A percentile compares a stretch with the other conserved stretches of the same genome.
Conservation (phyloP, 2,113 vertebrate species). For the Cyprinodon tularosa region DNA sequence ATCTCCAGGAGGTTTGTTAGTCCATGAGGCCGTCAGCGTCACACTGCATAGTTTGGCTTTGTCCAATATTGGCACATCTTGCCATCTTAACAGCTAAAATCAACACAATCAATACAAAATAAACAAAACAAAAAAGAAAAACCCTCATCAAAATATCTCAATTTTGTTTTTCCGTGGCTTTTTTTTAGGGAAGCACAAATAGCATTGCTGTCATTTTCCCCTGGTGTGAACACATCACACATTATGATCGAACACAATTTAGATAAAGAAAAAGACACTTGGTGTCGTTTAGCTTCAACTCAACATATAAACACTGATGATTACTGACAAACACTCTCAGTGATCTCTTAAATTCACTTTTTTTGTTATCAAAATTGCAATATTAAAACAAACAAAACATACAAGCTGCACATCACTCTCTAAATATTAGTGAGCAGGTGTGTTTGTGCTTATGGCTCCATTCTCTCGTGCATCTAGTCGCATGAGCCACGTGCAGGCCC, state of each 20-base stretch:
- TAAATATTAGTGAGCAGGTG: slow-evolving; percentile 26
- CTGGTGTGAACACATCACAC: slow-evolving; percentile 17
- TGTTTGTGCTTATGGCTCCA: slow-evolving; percentile 49
- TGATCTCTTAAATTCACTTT: not conserved
- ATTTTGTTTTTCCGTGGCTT: slow-evolving; percentile 43
- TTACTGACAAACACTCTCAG: not conserved
- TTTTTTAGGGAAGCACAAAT: slow-evolving; percentile 30
- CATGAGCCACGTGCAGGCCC: slow-evolving; percentile 41
- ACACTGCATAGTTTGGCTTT: slow-evolving; percentile 62
- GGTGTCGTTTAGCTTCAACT: slow-evolving; percentile 11
- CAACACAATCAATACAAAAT: not conserved
- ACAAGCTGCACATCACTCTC: not conserved
- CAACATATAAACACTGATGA: slow-evolving; percentile 15
- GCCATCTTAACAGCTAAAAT: slow-evolving; percentile 12
- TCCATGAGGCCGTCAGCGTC: slow-evolving; percentile 9
- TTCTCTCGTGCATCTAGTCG: slow-evolving; percentile 34
- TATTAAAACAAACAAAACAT: not conserved
- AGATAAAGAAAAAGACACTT: slow-evolving; percentile 13
- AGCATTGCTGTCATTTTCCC: slow-evolving; percentile 13
- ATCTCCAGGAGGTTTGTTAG: slow-evolving; percentile 28
- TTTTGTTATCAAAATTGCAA: not conserved
- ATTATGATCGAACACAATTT: slow-evolving; percentile 14
- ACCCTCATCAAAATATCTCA: not conserved
- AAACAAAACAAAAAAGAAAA: not conserved
- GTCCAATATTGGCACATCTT: slow-evolving; percentile 64